phyloP scores from a whole-genome alignment of 2,888 invertebrate species.

The Chorisops tibialis region DNA sequence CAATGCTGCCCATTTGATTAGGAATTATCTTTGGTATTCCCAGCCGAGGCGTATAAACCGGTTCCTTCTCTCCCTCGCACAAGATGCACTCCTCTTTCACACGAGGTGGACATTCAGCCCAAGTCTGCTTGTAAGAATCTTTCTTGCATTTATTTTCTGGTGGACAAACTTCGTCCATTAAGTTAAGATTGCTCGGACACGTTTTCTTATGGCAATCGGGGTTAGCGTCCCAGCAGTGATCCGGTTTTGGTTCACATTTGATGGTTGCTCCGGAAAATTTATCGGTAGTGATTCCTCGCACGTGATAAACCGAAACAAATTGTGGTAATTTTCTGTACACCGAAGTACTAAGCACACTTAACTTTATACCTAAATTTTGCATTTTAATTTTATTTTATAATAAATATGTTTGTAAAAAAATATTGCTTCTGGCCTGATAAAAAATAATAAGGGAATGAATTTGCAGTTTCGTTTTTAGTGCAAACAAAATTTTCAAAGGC shows the following conservation, averaged over 20 bases:
- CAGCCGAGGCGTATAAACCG: slow-evolving; percentile 1
- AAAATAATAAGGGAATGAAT: no score
- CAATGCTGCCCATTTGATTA: not conserved
- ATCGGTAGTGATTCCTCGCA: no score
- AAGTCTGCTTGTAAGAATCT: slow-evolving; percentile 3
- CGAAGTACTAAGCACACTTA: no score
- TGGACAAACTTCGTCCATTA: not conserved
- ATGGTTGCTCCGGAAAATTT: no score
- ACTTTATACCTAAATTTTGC: no score
- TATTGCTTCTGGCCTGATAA: no score
- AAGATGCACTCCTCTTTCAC: not conserved
- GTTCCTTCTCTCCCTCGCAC: not conserved
- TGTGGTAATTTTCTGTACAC: no score
- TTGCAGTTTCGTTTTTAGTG: no score
- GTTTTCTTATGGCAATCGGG: not conserved
- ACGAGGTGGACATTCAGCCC: slow-evolving; percentile 12
- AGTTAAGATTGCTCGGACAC: not conserved
- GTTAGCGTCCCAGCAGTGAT: not conserved
- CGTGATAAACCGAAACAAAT: no score
- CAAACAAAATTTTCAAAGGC: no score
- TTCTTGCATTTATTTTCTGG: not conserved
- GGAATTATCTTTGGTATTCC: not conserved
- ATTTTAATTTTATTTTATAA: no score
- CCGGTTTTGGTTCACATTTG: not conserved
- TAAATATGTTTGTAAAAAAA: no score